Percentiles rank a stretch among this genome's conserved stretches.
Conservation (phyloP, 2,113 vertebrate species). For the Myrmecobius fasciatus region DNA sequence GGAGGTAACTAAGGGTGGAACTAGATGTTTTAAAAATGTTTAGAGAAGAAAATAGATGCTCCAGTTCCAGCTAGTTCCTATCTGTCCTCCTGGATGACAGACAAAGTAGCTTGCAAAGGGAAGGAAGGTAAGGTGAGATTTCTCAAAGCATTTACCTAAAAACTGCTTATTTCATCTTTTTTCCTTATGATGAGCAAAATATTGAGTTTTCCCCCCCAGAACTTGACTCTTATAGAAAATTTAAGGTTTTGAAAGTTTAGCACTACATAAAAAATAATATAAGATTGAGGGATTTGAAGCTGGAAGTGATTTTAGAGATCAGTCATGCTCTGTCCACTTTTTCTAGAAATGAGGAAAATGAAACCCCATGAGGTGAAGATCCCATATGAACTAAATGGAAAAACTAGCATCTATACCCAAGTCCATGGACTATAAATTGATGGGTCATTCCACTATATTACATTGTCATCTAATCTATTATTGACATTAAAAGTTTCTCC, state of each 20-base stretch:
- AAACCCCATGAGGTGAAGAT: background rate
- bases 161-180: background rate
- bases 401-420: background rate
- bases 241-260: background rate
- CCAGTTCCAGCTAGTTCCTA: background rate
- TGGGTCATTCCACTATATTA: background rate
- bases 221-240: background rate
- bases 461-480: background rate
- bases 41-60: background rate
- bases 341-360: background rate
- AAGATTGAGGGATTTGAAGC: background rate
- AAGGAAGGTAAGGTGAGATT: no score
- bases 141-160: no score
- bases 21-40: background rate
- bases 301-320: background rate
- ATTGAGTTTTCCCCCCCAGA: background rate
- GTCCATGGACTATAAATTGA: background rate
- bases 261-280: background rate
- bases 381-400: background rate
- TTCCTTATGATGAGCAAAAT: background rate
- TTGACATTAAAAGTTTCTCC: background rate
- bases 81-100: background rate
- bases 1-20: background rate
- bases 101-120: background rate
- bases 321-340: background rate